Base-by-base conservation (phyloP, 2,113 vertebrate species). In the Salvator merianae region DNA sequence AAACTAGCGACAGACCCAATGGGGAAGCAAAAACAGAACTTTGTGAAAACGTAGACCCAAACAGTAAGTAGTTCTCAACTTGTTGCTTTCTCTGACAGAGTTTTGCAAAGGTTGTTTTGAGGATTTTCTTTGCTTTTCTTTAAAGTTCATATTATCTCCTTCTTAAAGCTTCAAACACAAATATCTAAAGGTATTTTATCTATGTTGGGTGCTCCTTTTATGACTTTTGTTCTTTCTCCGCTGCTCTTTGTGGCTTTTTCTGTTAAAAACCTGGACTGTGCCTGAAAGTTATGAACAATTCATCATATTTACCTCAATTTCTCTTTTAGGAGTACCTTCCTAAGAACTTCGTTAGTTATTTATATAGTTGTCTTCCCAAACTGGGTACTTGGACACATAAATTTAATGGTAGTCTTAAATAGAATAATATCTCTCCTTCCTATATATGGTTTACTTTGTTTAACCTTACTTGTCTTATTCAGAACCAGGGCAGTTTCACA, bases 21-120 rank as follows among this genome's bases (percentile, higher is more conserved):
- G 98, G 98, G 7, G 98, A 99, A 93, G 98, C 98, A 91, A 99
- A 98, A 93, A 99, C 98, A 2, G 98, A 99, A 91, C 97, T 99
- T 72, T 99, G 98, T 75, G 98, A 99, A 94, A 98, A 96, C 62
- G 93, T 97, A 59, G 98, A 99, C 87, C 97, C 98, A 65, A 98
- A 96, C 97, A 99, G 98, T 99, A 89, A 98, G 98, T 98, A 92
- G 32, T 53, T 82, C 75, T 38, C 28, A 24, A 63, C 83, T 88
- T 89, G 16, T 89, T 82, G 13, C 2, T 36, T 66, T 83, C 47
- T n/a, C 7, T 71, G 32, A 5, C 7, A 3, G 65, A 71, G 70
- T 30, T 20, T 0, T 70, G 30, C 55, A 47, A 3, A 26, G 68
- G 40, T 34, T 22, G 1, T 22, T 4, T 7, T 53, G 68, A 43